Percentiles rank a stretch among this genome's conserved stretches.
These are phyloP conservation scores for Leptinotarsa tumamoca DNA, from an alignment of 2,888 invertebrate genomes.

Conservation along the genomic window DNA sequence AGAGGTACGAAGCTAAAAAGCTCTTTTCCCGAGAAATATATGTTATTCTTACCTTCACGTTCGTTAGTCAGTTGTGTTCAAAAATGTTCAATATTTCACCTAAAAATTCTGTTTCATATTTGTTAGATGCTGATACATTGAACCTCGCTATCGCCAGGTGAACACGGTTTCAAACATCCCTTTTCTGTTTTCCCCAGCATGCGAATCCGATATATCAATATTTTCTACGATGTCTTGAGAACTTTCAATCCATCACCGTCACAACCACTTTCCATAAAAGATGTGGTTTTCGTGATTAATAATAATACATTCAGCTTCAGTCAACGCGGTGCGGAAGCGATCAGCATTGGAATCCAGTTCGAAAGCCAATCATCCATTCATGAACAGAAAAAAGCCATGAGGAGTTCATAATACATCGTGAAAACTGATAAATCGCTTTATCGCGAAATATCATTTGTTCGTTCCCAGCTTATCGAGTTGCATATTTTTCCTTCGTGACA, in stretches of 20 bases:
- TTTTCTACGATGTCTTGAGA: neutral
- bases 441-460: neutral
- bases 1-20: no score
- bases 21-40: no score
- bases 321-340: neutral
- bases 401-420: neutral
- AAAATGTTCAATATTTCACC: no score
- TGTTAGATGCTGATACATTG: neutral
- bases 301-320: conserved; percentile 11
- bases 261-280: neutral
- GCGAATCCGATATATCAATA: neutral
- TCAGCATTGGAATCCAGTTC: neutral
- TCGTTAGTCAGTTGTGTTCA: no score
- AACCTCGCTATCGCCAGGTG: neutral
- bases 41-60: no score
- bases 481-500: conserved; percentile 3
- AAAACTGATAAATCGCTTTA: conserved; percentile 10
- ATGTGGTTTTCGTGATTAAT: neutral
- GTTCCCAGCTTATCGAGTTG: conserved; percentile 16
- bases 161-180: neutral
- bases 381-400: neutral
- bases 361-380: conserved; percentile 6
- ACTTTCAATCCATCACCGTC: conserved; percentile 4
- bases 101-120: neutral
- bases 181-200: neutral